Conservation (phyloP, 2,113 vertebrate species). For the Hiodon alosoides region DNA sequence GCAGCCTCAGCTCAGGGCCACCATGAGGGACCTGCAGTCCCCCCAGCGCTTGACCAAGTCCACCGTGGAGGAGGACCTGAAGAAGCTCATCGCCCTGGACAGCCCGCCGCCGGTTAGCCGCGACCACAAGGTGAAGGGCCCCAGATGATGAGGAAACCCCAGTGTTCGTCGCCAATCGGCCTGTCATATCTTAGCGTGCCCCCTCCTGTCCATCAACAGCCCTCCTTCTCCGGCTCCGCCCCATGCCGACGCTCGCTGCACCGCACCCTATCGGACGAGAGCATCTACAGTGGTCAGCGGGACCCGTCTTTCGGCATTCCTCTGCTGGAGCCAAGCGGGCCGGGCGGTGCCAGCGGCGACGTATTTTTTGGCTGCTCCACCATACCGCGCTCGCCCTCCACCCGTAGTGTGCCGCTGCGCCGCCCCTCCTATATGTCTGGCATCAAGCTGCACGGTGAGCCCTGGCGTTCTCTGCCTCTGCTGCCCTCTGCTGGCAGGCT, state of each 20-base stretch:
- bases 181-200: neutral
- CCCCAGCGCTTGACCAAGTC: constrained; percentile 80
- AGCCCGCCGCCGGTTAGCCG: constrained; percentile 74
- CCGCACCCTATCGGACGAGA: constrained; percentile 94
- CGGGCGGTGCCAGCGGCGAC: too few species aligned
- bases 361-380: too few species aligned
- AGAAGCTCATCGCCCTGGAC: constrained; percentile 78
- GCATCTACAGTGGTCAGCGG: constrained; percentile 90
- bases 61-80: constrained; percentile 85
- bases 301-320: constrained; percentile 71
- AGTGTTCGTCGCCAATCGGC: neutral
- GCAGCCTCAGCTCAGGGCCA: constrained; percentile 73
- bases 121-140: constrained; percentile 74
- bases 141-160: neutral
- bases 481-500: constrained; percentile 18
- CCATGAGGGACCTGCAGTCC: constrained; percentile 84
- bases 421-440: too few species aligned
- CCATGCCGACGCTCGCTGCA: constrained; percentile 83
- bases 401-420: too few species aligned
- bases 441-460: too few species aligned
- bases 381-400: too few species aligned
- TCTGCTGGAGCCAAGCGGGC: constrained; percentile 68
- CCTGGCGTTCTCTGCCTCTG: neutral
- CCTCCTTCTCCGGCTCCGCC: constrained; percentile 70
- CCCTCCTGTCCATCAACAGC: constrained; percentile 52